phyloP scores from a whole-genome alignment of 2,797 vertebrate species.

The Chaetophractus vellerosus region DNA sequence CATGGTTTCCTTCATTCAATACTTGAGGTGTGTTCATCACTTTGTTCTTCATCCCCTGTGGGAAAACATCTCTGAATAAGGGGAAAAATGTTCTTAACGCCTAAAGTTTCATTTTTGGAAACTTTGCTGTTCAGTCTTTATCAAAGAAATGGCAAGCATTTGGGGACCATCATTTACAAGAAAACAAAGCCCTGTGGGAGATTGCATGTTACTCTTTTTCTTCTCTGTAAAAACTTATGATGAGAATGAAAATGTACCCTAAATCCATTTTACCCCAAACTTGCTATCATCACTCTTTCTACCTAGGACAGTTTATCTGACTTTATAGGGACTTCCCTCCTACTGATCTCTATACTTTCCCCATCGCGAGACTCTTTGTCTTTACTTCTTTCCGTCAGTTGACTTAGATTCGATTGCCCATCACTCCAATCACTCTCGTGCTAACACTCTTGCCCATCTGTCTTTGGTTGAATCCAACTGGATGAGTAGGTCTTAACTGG shows the following conservation, averaged over 20 bases:
- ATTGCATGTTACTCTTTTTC: neutral
- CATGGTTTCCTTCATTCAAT: neutral
- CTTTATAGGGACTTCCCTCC: neutral
- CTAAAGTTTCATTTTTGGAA: neutral
- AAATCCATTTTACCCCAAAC: neutral
- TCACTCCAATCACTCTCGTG: neutral
- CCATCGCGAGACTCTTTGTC: neutral
- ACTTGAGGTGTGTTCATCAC: neutral
- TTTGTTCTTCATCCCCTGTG: neutral
- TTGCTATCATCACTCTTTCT: neutral
- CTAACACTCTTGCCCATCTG: neutral
- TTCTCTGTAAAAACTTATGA: neutral
- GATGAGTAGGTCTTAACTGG: neutral
- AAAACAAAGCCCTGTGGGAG: constrained; percentile 12
- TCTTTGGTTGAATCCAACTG: neutral
- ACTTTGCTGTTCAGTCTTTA: constrained; percentile 25
- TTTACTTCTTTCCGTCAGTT: neutral
- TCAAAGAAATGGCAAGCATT: constrained; percentile 39
- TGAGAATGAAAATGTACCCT: constrained; percentile 28
- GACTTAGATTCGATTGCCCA: neutral
- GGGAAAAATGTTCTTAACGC: neutral
- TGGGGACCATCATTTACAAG: neutral
- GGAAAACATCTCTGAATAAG: neutral
- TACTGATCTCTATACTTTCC: neutral
- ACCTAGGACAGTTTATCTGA: neutral